Percentiles rank a stretch among this genome's conserved stretches.
Conservation (phyloP, 2,888 invertebrate species). For the Dermolepida albohirtum region DNA sequence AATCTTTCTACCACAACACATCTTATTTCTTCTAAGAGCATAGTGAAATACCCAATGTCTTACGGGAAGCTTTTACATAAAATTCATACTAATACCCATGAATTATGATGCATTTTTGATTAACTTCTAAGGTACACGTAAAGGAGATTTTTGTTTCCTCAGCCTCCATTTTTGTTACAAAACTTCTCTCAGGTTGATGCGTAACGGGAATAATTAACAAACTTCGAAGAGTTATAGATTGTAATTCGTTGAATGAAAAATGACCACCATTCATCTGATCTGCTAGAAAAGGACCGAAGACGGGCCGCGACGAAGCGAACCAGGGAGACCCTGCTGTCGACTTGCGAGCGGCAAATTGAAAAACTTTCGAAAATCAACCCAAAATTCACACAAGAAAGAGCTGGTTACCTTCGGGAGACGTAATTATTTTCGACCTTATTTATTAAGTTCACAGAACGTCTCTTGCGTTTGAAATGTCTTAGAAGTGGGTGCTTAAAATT, state of each 20-base stretch:
- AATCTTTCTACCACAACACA: too few relatives aligned
- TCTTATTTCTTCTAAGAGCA: too few relatives aligned
- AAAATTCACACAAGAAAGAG: conserved; percentile 10
- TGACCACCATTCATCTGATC: conserved; percentile 1
- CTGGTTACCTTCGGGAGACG: conserved; percentile 21
- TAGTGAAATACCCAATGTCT: too few relatives aligned
- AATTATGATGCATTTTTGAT: too few relatives aligned
- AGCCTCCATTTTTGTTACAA: too few relatives aligned
- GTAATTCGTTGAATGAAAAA: conserved; percentile 37
- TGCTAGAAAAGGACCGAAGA: too few relatives aligned
- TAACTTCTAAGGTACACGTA: too few relatives aligned
- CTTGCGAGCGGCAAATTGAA: conserved; percentile 25
- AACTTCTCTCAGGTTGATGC: not conserved
- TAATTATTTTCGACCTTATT: conserved; percentile 35
- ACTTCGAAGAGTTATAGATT: conserved; percentile 36
- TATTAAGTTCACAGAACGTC: conserved; percentile 18
- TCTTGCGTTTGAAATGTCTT: not conserved
- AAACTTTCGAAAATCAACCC: conserved; percentile 32
- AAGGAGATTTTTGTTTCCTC: too few relatives aligned
- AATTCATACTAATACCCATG: too few relatives aligned
- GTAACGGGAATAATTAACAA: conserved; percentile 28
- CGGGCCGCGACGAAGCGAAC: not conserved
- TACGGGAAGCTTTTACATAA: too few relatives aligned
- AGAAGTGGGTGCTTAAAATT: not conserved
- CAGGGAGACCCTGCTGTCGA: conserved; percentile 9